These are phyloP conservation scores for Lytechinus variegatus DNA, from an alignment of 35 echinoderm and acorn worm species.

Conservation along the genomic window DNA sequence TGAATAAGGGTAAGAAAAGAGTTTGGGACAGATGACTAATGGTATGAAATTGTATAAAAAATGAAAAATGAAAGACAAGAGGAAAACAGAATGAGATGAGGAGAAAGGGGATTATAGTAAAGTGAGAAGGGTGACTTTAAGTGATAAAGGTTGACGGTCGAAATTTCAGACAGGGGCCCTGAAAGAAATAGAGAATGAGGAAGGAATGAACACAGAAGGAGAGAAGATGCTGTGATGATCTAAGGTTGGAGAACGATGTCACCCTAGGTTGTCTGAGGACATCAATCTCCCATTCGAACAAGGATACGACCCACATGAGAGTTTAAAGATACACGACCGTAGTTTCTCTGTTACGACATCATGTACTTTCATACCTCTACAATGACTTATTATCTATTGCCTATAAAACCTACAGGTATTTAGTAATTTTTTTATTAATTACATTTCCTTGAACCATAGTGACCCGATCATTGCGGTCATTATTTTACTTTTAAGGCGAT, in stretches of 20 bases:
- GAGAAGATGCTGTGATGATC: not conserved
- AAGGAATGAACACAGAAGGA: not conserved
- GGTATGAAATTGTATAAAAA: no score
- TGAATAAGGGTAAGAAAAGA: no score
- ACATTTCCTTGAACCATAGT: not conserved
- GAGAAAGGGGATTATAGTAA: not conserved
- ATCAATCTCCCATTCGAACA: not conserved
- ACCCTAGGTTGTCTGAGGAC: not conserved
- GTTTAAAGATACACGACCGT: not conserved
- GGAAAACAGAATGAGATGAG: slow-evolving; percentile 9
- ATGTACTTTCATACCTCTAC: not conserved
- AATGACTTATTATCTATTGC: not conserved
- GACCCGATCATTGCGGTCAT: not conserved
- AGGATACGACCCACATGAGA: not conserved
- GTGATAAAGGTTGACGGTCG: no score
- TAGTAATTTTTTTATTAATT: not conserved
- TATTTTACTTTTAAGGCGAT: not conserved
- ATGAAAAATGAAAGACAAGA: not conserved
- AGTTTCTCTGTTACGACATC: not conserved
- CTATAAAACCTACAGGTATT: not conserved
- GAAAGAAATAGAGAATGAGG: not conserved
- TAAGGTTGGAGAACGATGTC: not conserved
- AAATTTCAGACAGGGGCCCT: no score
- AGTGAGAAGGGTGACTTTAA: no score
- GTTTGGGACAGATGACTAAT: no score